Conservation (phyloP, 1,140 invertebrate genomes). For the Subanguina moxae region DNA sequence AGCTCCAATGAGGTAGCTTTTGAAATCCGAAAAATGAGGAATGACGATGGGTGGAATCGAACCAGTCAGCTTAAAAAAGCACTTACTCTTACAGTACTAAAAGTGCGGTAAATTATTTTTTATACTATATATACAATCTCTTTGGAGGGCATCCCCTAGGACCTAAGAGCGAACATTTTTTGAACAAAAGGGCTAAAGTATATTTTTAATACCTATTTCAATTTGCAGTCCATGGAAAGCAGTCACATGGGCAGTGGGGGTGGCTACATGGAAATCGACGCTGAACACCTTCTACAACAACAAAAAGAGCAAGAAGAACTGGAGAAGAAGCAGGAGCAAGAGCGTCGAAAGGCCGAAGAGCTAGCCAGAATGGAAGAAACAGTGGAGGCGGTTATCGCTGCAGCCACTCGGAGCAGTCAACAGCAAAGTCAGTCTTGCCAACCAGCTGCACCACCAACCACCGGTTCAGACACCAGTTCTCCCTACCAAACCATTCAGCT, state of each 20-base stretch:
- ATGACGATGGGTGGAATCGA: too few species aligned
- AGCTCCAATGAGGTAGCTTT: slow-evolving; percentile 22
- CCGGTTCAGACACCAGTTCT: slow-evolving; percentile 11
- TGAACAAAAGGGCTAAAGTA: too few species aligned
- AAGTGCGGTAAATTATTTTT: too few species aligned
- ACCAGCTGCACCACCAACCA: slow-evolving; percentile 7
- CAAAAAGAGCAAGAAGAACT: slow-evolving; percentile 21
- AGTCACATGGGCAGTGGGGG: slow-evolving; percentile 15
- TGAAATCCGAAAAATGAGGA: too few species aligned
- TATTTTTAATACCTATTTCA: slow-evolving; percentile 8
- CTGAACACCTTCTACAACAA: slow-evolving; percentile 20
- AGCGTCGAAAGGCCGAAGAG: slow-evolving; percentile 16
- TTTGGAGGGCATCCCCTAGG: too few species aligned
- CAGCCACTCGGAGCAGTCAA: neutral
- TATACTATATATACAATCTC: too few species aligned
- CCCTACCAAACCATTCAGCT: slow-evolving; percentile 6
- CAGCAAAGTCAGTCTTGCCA: neutral
- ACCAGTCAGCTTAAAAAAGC: too few species aligned
- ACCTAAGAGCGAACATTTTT: too few species aligned
- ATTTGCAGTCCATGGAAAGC: slow-evolving; percentile 16
- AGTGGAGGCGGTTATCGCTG: slow-evolving; percentile 17
- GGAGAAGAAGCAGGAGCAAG: slow-evolving; percentile 1
- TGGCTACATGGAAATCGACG: slow-evolving; percentile 27
- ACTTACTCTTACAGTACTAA: too few species aligned
- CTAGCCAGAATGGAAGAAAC: slow-evolving; percentile 21